phyloP scores from a whole-genome alignment of 2,113 vertebrate genomes.

The Clarias magur region DNA sequence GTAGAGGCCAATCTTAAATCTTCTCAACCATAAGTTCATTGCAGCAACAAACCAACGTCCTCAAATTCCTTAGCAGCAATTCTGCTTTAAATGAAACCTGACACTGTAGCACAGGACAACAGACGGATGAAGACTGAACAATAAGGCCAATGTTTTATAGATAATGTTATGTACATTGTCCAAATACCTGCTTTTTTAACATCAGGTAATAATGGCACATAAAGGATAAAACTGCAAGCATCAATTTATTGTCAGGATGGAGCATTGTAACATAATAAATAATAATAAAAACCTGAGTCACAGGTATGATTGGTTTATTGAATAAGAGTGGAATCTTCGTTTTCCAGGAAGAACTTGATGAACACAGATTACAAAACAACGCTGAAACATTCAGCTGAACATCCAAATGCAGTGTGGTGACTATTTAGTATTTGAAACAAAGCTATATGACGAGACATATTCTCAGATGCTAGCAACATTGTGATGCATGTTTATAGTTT shows the following conservation, averaged over 20 bases:
- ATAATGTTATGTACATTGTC: not conserved
- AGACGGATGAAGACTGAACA: too few relatives aligned
- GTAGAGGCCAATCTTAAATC: not conserved
- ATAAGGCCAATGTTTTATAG: not conserved
- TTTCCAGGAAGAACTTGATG: conserved; percentile 28
- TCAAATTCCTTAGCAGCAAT: not conserved
- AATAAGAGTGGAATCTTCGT: conserved; percentile 32
- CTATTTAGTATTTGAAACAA: conserved; percentile 36
- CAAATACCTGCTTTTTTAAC: not conserved
- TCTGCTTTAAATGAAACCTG: not conserved
- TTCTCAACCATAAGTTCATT: not conserved
- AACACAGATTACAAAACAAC: conserved; percentile 36
- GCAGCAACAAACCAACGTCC: not conserved
- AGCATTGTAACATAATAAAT: not conserved
- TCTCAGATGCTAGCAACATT: conserved; percentile 33
- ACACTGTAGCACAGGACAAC: not conserved
- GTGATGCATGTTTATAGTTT: not conserved
- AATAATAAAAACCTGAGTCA: not conserved
- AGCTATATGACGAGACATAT: conserved; percentile 15
- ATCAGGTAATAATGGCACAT: not conserved
- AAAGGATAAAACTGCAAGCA: not conserved
- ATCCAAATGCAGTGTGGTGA: conserved; percentile 16
- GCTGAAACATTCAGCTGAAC: conserved; percentile 37
- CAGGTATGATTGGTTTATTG: conserved; percentile 45
- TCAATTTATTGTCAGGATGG: not conserved